Percentiles rank a stretch among this genome's conserved stretches.
phyloP scores from a whole-genome alignment of 2,888 invertebrate species.

The Orthosia incerta region DNA sequence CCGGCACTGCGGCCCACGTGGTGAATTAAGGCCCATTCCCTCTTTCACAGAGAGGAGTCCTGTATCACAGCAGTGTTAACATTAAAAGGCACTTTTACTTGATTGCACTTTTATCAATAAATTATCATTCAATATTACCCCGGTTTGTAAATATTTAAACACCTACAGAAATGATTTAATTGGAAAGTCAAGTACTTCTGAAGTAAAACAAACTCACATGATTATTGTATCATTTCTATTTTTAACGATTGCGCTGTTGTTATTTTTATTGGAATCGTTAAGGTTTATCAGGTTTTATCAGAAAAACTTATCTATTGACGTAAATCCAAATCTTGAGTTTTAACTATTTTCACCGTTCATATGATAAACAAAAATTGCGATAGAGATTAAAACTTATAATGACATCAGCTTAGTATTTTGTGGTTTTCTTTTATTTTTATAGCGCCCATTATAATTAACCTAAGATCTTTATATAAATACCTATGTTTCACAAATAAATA shows the following conservation, averaged over 20 bases:
- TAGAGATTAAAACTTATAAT: slow-evolving; percentile 1
- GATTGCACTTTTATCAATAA: too few species aligned
- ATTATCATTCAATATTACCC: background rate
- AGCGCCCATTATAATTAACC: too few species aligned
- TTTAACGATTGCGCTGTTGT: slow-evolving; percentile 57
- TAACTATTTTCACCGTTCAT: background rate
- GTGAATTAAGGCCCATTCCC: too few species aligned
- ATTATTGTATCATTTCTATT: slow-evolving; percentile 64
- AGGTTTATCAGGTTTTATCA: slow-evolving; percentile 50
- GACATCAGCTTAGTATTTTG: background rate
- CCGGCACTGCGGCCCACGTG: too few species aligned
- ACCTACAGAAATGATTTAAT: background rate
- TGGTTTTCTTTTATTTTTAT: slow-evolving; percentile 3
- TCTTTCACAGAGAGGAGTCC: too few species aligned
- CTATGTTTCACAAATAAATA: too few species aligned
- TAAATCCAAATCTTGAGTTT: slow-evolving; percentile 24
- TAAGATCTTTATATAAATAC: too few species aligned
- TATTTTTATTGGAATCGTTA: slow-evolving; percentile 43
- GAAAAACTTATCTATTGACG: slow-evolving; percentile 35
- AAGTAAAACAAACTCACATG: slow-evolving; percentile 10
- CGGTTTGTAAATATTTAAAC: background rate
- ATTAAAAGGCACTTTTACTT: too few species aligned
- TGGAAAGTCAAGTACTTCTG: slow-evolving; percentile 25
- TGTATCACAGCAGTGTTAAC: too few species aligned
- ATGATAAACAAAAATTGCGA: slow-evolving; percentile 18